phyloP scores from a whole-genome alignment of 2,797 vertebrate genomes.

The Ctenochaetus hawaiiensis region DNA sequence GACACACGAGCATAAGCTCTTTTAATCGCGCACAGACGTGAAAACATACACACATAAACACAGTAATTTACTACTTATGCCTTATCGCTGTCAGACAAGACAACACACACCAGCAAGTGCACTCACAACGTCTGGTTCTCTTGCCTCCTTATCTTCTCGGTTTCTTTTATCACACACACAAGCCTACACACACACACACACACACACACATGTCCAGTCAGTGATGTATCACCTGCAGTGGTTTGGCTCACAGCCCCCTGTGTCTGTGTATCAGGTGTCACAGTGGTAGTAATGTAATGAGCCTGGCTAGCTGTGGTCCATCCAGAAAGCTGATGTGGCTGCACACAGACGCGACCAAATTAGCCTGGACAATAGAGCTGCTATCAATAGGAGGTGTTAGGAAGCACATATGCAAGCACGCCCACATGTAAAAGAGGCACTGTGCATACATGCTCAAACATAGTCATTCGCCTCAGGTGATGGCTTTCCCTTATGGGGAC shows the following conservation, averaged over 20 bases:
- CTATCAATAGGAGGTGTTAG: slow-evolving; percentile 36
- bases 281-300: slow-evolving; percentile 67
- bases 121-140: slow-evolving; percentile 31
- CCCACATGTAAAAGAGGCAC: not conserved
- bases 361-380: slow-evolving; percentile 15
- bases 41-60: not conserved
- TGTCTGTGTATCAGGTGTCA: slow-evolving; percentile 65
- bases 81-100: slow-evolving; percentile 28
- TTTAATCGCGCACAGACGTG: not conserved
- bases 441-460: not conserved
- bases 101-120: slow-evolving; percentile 9
- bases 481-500: slow-evolving; percentile 18
- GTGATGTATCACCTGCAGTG: slow-evolving; percentile 53
- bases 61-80: not conserved
- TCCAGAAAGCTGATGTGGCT: slow-evolving; percentile 34
- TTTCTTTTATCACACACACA: slow-evolving; percentile 27
- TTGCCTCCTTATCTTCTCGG: slow-evolving; percentile 45
- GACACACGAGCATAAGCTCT: not conserved
- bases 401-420: not conserved
- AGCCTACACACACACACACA: slow-evolving; percentile 25
- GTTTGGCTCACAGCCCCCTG: slow-evolving; percentile 48
- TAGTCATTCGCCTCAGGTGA: slow-evolving; percentile 24
- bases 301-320: slow-evolving; percentile 36
- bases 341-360: slow-evolving; percentile 29
- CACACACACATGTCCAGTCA: slow-evolving; percentile 24